These are phyloP conservation scores for Dinoponera quadriceps DNA, from an alignment of 1,140 invertebrate genomes.

Conservation along the genomic window DNA sequence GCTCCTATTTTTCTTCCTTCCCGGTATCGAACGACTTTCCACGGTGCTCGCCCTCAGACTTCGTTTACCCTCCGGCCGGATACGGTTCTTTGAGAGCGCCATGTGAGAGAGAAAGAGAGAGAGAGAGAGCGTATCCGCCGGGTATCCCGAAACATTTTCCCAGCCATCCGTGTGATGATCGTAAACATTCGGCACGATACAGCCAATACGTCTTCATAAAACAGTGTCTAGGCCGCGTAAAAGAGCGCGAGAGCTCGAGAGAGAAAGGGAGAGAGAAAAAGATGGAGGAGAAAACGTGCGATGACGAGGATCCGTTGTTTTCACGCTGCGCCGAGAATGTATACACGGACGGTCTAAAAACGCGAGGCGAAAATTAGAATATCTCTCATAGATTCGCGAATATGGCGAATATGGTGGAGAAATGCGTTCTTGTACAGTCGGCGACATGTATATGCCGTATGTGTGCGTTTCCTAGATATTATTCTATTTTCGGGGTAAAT, in stretches of 20 bases:
- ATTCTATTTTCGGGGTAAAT: too few relatives aligned
- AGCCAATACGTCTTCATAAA: conserved; percentile 43
- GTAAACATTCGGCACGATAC: conserved; percentile 46
- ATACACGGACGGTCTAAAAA: background rate
- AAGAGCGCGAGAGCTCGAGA: too few relatives aligned
- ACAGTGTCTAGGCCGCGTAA: background rate
- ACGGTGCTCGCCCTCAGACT: conserved; percentile 27
- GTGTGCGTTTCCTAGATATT: too few relatives aligned
- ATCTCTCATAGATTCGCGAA: background rate
- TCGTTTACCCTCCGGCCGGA: conserved; percentile 45
- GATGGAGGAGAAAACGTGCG: background rate
- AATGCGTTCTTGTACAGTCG: too few relatives aligned
- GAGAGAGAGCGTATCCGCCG: conserved; percentile 27
- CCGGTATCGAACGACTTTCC: conserved; percentile 57
- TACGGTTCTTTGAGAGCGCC: conserved; percentile 47
- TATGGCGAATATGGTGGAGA: background rate
- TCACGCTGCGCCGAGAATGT: background rate
- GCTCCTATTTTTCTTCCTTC: conserved; percentile 59
- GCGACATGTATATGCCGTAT: too few relatives aligned
- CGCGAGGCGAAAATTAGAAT: conserved; percentile 13
- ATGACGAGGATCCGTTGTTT: too few relatives aligned
- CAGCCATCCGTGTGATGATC: conserved; percentile 51
- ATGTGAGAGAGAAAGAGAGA: background rate
- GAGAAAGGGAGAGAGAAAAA: too few relatives aligned
- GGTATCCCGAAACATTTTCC: conserved; percentile 59